Evolutionary conservation across 2,113 vertebrate genomes (phyloP).

Genomic region (Thomomys bottae): DNA sequence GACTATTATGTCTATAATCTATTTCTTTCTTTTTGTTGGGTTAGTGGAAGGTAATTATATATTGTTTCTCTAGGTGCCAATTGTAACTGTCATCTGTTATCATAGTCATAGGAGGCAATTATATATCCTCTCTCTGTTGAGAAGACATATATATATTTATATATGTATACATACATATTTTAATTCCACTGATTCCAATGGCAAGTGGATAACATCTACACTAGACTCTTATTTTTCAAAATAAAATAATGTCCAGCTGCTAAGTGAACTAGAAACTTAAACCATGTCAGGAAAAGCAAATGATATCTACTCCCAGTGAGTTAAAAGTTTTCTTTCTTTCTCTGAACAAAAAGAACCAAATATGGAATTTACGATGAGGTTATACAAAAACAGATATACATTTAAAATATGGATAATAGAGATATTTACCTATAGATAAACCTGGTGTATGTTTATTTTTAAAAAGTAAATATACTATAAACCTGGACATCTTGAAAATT

Average conservation of each 20-base stretch:
- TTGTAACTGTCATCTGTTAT: constrained; percentile 63
- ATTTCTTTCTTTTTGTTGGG: constrained; percentile 15
- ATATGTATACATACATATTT: not conserved
- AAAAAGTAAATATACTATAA: constrained; percentile 13
- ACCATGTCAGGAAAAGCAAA: constrained; percentile 47
- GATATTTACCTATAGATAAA: not conserved
- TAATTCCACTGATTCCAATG: constrained; percentile 63
- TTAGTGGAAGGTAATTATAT: constrained; percentile 65
- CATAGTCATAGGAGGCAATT: constrained; percentile 40
- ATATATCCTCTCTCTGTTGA: constrained; percentile 51
- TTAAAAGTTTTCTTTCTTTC: constrained; percentile 36
- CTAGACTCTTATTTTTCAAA: constrained; percentile 58
- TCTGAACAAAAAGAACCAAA: not conserved
- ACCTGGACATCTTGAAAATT: not conserved
- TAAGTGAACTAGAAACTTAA: constrained; percentile 62
- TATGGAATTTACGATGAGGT: not conserved
- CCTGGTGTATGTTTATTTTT: not conserved
- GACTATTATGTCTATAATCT: constrained; percentile 55
- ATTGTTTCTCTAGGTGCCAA: constrained; percentile 66
- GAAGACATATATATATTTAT: constrained; percentile 47
- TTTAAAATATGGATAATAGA: constrained; percentile 2
- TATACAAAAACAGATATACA: not conserved
- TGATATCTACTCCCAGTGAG: not conserved
- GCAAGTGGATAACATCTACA: constrained; percentile 53
- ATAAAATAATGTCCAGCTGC: constrained; percentile 69